Conservation (phyloP, 2,888 invertebrate species). For the Choristoneura rosaceana region DNA sequence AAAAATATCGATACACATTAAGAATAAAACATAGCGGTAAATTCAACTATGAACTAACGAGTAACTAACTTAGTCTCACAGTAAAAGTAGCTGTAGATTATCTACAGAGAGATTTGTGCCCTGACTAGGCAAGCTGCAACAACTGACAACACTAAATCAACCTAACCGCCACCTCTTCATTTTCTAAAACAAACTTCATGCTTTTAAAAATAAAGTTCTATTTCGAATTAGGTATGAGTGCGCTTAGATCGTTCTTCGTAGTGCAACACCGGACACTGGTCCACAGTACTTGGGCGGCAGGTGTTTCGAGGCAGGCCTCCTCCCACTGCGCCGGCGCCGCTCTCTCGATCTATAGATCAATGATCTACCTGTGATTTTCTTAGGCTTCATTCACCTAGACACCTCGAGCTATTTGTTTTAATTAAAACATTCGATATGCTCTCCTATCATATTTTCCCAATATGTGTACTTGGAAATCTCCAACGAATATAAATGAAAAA, state of each 20-base stretch:
- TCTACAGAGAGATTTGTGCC: constrained; percentile 78
- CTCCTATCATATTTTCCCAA: neutral
- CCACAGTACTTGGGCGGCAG: constrained; percentile 83
- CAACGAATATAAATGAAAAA: too few relatives aligned
- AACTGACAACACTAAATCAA: constrained; percentile 43
- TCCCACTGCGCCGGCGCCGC: constrained; percentile 79
- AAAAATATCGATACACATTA: neutral
- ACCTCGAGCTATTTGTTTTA: constrained; percentile 43
- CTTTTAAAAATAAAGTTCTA: constrained; percentile 53
- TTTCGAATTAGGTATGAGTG: constrained; percentile 48
- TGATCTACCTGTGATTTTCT: constrained; percentile 82
- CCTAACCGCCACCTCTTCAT: constrained; percentile 26
- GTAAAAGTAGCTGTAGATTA: constrained; percentile 79
- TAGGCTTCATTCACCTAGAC: constrained; percentile 64
- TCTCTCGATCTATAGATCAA: constrained; percentile 75
- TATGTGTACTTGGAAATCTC: too few relatives aligned
- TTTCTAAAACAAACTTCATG: constrained; percentile 55
- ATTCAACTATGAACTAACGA: constrained; percentile 54
- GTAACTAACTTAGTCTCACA: constrained; percentile 65
- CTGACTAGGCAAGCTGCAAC: constrained; percentile 61
- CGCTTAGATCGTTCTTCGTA: constrained; percentile 52
- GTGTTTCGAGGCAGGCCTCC: constrained; percentile 80
- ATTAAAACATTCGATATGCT: constrained; percentile 22
- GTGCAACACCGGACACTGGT: constrained; percentile 64
- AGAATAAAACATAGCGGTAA: constrained; percentile 1